phyloP scores from a whole-genome alignment of 2,113 vertebrate species.

The Microtus pennsylvanicus region DNA sequence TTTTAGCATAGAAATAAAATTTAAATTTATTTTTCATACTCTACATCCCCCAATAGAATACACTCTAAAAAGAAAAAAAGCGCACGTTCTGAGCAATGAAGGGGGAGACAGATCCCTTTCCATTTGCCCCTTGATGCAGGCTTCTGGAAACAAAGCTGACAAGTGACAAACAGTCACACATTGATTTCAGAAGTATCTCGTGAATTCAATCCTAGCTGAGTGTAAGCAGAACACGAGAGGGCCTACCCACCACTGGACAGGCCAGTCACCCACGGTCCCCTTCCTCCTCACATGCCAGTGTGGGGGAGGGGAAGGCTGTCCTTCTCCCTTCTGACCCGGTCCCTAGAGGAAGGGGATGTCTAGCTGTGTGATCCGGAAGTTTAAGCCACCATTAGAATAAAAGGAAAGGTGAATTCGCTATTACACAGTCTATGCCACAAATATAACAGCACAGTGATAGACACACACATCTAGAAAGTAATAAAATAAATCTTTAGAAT shows the following conservation, averaged over 20 bases:
- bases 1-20: not conserved
- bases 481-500: not conserved
- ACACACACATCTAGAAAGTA: not conserved
- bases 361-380: not conserved
- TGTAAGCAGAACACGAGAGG: not conserved
- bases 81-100: not conserved
- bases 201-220: not conserved
- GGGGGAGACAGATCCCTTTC: not conserved
- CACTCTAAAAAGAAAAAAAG: not conserved
- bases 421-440: slow-evolving; percentile 11
- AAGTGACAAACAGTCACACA: not conserved
- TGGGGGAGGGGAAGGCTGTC: not conserved
- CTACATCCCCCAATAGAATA: not conserved
- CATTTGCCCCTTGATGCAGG: not conserved
- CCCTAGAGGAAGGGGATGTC: not conserved
- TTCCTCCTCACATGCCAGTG: not conserved
- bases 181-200: not conserved
- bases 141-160: not conserved
- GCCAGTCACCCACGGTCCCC: rapidly evolving
- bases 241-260: not conserved
- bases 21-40: not conserved
- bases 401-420: slow-evolving; percentile 50
- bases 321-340: not conserved
- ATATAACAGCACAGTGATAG: slow-evolving; percentile 21
- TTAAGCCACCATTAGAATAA: not conserved